Evolutionary conservation across 2,797 vertebrate species (phyloP).

Genomic region (Microhierax caerulescens): DNA sequence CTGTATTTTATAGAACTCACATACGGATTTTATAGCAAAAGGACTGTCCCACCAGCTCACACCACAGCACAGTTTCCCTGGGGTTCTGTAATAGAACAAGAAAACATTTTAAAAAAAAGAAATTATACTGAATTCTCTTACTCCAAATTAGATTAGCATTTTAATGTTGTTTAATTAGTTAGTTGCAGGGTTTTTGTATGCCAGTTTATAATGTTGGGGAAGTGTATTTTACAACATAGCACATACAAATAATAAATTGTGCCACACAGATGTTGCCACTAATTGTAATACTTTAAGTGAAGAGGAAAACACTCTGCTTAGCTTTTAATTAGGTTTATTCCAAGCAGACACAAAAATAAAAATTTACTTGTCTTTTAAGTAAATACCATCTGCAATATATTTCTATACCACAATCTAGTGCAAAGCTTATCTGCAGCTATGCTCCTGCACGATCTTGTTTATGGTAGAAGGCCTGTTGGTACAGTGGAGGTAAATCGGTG

Average conservation of each 20-base stretch:
- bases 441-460: neutral
- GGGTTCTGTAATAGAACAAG: neutral
- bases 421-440: neutral
- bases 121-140: neutral
- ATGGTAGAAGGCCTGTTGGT: neutral
- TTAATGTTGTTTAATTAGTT: neutral
- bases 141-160: neutral
- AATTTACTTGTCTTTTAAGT: neutral
- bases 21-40: neutral
- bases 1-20: neutral
- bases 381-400: neutral
- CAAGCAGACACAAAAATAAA: neutral
- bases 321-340: constrained; percentile 3
- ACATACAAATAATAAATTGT: neutral
- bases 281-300: neutral
- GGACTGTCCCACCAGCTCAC: neutral
- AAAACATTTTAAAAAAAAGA: neutral
- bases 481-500: accelerated
- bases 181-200: neutral
- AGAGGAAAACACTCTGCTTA: neutral
- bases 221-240: neutral
- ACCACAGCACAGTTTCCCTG: neutral
- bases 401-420: neutral
- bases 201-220: neutral
- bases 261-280: neutral